Conservation (phyloP, 2,888 invertebrate species). For the Perdita meconis region DNA sequence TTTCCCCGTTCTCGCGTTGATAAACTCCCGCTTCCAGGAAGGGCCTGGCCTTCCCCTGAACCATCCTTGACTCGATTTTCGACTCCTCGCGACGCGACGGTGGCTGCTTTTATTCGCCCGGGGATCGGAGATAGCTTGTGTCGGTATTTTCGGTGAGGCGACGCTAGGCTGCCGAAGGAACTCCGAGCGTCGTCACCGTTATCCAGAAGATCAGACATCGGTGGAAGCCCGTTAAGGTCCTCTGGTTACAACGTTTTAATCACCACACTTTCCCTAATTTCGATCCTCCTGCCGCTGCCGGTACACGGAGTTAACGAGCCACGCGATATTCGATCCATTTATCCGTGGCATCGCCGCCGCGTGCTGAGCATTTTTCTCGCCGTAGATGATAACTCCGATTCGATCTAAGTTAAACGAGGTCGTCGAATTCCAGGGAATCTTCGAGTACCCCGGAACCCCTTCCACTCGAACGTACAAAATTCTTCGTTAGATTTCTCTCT, state of each 20-base stretch:
- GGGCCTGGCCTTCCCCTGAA: not conserved
- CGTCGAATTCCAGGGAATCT: conserved; percentile 37
- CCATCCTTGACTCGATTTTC: not conserved
- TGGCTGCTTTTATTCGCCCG: not conserved
- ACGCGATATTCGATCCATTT: conserved; percentile 38
- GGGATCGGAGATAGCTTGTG: too few species aligned
- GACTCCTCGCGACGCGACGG: not conserved
- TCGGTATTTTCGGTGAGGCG: too few species aligned
- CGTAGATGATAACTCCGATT: conserved; percentile 49
- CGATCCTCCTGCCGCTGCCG: conserved; percentile 8
- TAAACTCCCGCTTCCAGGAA: conserved; percentile 22
- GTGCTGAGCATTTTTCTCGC: conserved; percentile 43
- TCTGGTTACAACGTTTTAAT: conserved; percentile 44
- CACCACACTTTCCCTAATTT: conserved; percentile 36
- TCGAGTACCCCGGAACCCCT: not conserved
- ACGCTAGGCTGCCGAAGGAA: not conserved
- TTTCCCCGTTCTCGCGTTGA: not conserved
- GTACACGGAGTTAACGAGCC: conserved; percentile 41
- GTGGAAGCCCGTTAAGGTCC: not conserved
- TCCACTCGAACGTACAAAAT: not conserved
- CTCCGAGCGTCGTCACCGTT: not conserved
- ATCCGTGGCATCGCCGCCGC: conserved; percentile 23
- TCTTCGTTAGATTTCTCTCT: not conserved
- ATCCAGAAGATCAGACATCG: not conserved
- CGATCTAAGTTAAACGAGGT: conserved; percentile 53